Conservation (phyloP, 2,888 invertebrate species). For the Tetragonula carbonaria region DNA sequence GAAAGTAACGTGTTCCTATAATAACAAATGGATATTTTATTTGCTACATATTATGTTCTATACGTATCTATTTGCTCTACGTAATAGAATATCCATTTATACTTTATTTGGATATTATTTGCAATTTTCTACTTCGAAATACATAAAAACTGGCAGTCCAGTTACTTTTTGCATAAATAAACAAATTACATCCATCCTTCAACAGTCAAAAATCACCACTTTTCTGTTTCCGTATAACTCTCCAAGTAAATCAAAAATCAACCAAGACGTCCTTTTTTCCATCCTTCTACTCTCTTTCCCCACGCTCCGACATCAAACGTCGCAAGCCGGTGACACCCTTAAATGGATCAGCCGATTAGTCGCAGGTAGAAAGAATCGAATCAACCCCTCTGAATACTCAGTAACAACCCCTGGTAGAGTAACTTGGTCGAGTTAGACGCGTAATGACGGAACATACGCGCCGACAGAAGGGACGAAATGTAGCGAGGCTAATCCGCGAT, state of each 20-base stretch:
- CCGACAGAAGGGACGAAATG: conserved; percentile 83
- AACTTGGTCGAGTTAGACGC: conserved; percentile 38
- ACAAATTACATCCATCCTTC: not conserved
- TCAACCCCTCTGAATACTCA: conserved; percentile 14
- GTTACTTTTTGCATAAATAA: too few species aligned
- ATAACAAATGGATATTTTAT: too few species aligned
- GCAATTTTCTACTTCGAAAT: too few species aligned
- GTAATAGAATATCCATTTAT: too few species aligned
- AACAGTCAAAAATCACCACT: not conserved
- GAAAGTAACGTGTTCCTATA: too few species aligned
- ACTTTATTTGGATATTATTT: too few species aligned
- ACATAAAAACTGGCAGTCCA: too few species aligned
- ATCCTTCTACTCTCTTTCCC: not conserved
- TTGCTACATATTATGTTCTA: too few species aligned
- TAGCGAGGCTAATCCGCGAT: conserved; percentile 82
- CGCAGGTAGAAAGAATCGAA: conserved; percentile 49
- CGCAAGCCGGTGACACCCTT: conserved; percentile 38
- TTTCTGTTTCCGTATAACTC: not conserved
- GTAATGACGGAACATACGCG: conserved; percentile 78
- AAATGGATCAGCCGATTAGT: conserved; percentile 53
- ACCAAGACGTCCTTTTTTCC: not conserved
- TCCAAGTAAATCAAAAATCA: not conserved
- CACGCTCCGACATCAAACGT: not conserved
- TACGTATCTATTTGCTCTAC: too few species aligned
- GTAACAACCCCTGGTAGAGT: conserved; percentile 1